Conservation (phyloP, 2,113 vertebrate genomes). For the Lagopus leucura region DNA sequence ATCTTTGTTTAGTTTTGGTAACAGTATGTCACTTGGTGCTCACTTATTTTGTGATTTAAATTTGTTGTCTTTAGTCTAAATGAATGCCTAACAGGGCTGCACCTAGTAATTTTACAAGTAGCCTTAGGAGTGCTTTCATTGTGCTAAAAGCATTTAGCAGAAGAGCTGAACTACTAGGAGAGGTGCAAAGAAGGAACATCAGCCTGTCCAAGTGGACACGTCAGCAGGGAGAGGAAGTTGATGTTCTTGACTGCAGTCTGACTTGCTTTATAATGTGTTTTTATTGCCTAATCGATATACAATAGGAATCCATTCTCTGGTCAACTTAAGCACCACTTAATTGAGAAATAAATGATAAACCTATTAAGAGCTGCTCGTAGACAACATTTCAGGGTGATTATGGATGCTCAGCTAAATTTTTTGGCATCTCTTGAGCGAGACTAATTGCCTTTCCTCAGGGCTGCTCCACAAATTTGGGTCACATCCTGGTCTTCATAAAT, state of each 20-base stretch:
- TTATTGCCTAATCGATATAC: slow-evolving; percentile 63
- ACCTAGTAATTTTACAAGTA: slow-evolving; percentile 63
- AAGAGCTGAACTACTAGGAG: background rate
- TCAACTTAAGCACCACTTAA: slow-evolving; percentile 62
- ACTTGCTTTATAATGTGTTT: slow-evolving; percentile 39
- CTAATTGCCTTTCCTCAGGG: slow-evolving; percentile 54
- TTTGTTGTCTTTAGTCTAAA: slow-evolving; percentile 54
- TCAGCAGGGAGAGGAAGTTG: background rate
- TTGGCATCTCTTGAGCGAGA: slow-evolving; percentile 53
- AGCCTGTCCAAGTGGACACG: background rate
- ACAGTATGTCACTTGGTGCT: background rate
- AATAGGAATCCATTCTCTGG: slow-evolving; percentile 54
- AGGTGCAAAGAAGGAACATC: background rate
- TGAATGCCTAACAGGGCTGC: slow-evolving; percentile 49
- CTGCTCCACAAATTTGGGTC: background rate
- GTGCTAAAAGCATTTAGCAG: background rate
- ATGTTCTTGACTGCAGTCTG: background rate
- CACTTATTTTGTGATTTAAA: slow-evolving; percentile 26
- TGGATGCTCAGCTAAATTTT: slow-evolving; percentile 58
- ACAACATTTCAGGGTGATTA: slow-evolving; percentile 59
- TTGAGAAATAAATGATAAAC: slow-evolving; percentile 68
- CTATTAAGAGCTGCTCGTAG: slow-evolving; percentile 44
- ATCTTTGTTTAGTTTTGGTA: slow-evolving; percentile 54
- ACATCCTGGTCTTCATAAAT: slow-evolving; percentile 24
- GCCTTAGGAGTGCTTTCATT: slow-evolving; percentile 49